A percentile compares a stretch with the other conserved stretches of the same genome.
These are phyloP conservation scores for Operophtera brumata DNA, from an alignment of 2,888 invertebrate species.

Conservation along the genomic window DNA sequence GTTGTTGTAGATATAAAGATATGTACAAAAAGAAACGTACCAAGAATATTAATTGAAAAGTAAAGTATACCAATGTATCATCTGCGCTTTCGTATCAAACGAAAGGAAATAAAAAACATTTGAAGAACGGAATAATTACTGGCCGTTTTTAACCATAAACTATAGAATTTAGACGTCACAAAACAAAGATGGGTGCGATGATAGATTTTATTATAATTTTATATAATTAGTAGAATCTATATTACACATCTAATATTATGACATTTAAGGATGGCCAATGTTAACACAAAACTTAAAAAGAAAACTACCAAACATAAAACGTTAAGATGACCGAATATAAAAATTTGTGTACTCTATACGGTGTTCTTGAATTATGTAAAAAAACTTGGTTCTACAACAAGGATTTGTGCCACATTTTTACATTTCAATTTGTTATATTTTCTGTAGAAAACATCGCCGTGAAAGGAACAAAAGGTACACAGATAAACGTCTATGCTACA, in stretches of 20 bases:
- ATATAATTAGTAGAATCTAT: conserved; percentile 67
- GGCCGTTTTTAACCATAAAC: conserved; percentile 43
- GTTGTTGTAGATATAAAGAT: conserved; percentile 47
- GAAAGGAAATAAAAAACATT: conserved; percentile 31
- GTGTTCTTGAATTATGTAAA: conserved; percentile 28
- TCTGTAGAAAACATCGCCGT: conserved; percentile 18
- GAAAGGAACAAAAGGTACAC: conserved; percentile 17
- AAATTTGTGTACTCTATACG: conserved; percentile 53
- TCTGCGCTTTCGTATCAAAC: conserved; percentile 38
- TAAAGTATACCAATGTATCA: conserved; percentile 35
- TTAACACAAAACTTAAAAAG: conserved; percentile 57
- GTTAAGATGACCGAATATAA: conserved; percentile 45
- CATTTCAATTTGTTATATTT: conserved; percentile 32
- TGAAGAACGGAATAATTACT: conserved; percentile 27
- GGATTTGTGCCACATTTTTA: conserved; percentile 52
- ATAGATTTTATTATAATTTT: conserved; percentile 52
- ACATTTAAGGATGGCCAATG: conserved; percentile 69
- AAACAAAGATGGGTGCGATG: conserved; percentile 47
- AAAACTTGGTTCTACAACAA: conserved; percentile 32
- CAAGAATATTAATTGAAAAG: conserved; percentile 44
- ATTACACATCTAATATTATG: conserved; percentile 72
- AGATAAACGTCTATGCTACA: conserved; percentile 28
- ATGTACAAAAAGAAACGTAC: conserved; percentile 55
- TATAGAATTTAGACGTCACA: conserved; percentile 47
- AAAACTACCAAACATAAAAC: conserved; percentile 58